Evolutionary conservation across 2,888 invertebrate genomes (phyloP), one percentile per base, ranked within the genome.

Genomic region (Notodonta ziczac): DNA sequence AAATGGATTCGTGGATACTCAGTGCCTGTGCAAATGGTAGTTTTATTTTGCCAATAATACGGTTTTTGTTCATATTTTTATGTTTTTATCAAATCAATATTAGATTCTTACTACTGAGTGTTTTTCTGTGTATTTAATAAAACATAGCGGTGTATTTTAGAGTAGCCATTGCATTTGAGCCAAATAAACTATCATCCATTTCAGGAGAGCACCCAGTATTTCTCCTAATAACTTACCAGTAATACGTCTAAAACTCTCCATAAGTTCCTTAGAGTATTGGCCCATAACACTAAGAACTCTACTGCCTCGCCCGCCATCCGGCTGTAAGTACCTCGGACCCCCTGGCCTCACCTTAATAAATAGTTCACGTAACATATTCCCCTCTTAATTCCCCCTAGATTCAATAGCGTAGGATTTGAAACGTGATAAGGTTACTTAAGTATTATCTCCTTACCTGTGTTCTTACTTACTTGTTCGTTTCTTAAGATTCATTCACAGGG

Each of bases 361-460:
- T 83, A 80, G 77, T 83, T 74, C 84, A 84, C 84, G 85, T 85
- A 83, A 75, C 70, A 65, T 73, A 78, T 74, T 72, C 80, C 70
- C 69, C 70, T 78, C 83, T 83, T 85, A 84, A 84, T 83, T 82
- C 82, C 80, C 76, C 58, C 67, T 76, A 80, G 84, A 85, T 85
- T 84, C 83, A 84, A 84, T 81, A 78, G 82, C 78, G 78, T 67
- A 76, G 79, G 83, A 84, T 82, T 82, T 79, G 78, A 80, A 74
- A 75, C 85, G 85, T 84, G 85, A 63, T 57, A 14, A 13, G 80
- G 63, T 54, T 84, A 68, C 69, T 39, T 14, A 39, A 54, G 54
- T 54, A 54, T 39, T 54, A 54, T 54, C 42, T 46, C 54, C 60
- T 62, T 56, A 74, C 76, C 73, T 74, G 73, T 59, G 46, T 60